Evolutionary conservation across 2,113 vertebrate species (phyloP), one percentile per base, ranked within the genome.

Genomic region (Drymodes brunneopygia): DNA sequence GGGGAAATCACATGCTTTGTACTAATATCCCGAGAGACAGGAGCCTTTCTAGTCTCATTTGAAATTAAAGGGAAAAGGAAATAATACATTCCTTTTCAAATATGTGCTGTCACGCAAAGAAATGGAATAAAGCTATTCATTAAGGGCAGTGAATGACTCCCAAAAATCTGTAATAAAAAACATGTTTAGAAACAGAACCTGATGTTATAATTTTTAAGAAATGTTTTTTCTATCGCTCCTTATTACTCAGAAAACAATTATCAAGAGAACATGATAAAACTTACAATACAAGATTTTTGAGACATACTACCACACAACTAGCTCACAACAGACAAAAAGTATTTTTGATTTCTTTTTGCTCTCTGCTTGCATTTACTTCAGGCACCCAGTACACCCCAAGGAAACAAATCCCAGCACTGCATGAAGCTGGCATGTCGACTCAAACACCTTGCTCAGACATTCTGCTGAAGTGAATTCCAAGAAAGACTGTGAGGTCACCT

Each of bases 1-100:
- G n/a, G 44, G 35, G 40, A 90, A 79, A 86, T 61, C 15, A 2
- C 42, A 61, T 67, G 72, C n/a, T 95, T 95, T 82, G 44, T 57
- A 58, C 61, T 44, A 88, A 67, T 53, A 85, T 28, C 56, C 58
- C 44, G 27, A 54, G 67, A 95, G 77, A 72, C 19, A 61, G 5
- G 47, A 75, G 78, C 53, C 40, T 82, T 95, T 82, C 48, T 22
- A 42, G 57, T 16, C 28, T 81, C 71, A 57, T 44, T 89, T 90
- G 48, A 88, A 79, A 84, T 51, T 86, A 70, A 57, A 96, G 28
- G 38, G 56, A 96, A 95, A 66, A 42, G 45, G 44, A 93, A 94
- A 70, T 42, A 75, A 80, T 40, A 54, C 1, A 38, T 86, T 82
- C 8, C 5, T 86, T 83, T 94, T 83, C 79, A 71, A 80, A 94